phyloP scores from a whole-genome alignment of 1,140 invertebrate species.

The Batillaria attramentaria region DNA sequence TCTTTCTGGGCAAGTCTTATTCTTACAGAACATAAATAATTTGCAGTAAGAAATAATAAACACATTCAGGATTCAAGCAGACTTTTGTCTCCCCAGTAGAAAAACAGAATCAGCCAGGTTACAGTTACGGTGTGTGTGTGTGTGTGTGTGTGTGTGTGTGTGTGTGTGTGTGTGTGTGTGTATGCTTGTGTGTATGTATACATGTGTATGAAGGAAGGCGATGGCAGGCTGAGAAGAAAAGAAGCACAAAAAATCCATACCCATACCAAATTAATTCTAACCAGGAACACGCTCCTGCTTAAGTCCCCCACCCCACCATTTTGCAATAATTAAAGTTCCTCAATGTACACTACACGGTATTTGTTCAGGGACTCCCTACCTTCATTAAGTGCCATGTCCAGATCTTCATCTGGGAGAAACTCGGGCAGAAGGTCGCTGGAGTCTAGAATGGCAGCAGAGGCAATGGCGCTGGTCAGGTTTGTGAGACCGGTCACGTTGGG shows the following conservation, averaged over 20 bases:
- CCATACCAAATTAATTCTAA: too few species aligned
- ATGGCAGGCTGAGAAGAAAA: too few species aligned
- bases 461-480: slow-evolving; percentile 36
- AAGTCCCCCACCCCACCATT: not conserved
- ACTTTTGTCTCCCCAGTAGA: not conserved
- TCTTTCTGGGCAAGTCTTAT: too few species aligned
- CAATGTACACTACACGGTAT: not conserved
- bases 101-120: not conserved
- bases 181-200: not conserved
- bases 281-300: too few species aligned
- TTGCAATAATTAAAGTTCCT: slow-evolving; percentile 10
- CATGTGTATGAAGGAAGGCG: not conserved
- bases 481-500: slow-evolving; percentile 47
- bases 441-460: slow-evolving; percentile 33
- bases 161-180: not conserved
- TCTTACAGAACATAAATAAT: too few species aligned
- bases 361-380: slow-evolving; percentile 41
- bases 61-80: too few species aligned
- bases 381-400: slow-evolving; percentile 53
- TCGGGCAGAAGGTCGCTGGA: slow-evolving; percentile 52
- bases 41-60: too few species aligned
- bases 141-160: not conserved
- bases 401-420: slow-evolving; percentile 50
- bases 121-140: not conserved
- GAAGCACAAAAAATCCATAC: too few species aligned